phyloP scores from a whole-genome alignment of 2,888 invertebrate genomes.

The Creontiades dilutus region DNA sequence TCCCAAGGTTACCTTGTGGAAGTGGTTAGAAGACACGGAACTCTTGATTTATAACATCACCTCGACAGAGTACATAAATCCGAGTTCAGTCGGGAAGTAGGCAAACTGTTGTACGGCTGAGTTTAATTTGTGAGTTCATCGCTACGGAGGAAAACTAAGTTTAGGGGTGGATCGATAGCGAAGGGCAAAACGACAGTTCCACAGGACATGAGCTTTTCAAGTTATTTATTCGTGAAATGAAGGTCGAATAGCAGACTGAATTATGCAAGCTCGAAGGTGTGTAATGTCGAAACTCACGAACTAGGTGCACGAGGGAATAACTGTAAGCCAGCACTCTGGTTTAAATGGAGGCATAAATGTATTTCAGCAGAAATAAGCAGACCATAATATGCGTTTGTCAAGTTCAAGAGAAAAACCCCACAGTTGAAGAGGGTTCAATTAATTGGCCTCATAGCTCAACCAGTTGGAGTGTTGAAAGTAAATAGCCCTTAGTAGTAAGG shows the following conservation, averaged over 20 bases:
- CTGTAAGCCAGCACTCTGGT: too few relatives aligned
- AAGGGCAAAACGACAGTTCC: background rate
- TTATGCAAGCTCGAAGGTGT: background rate
- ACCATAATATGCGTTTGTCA: too few relatives aligned
- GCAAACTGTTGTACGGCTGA: background rate
- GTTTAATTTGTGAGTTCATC: slow-evolving; percentile 4
- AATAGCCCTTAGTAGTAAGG: too few relatives aligned
- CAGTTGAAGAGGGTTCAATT: too few relatives aligned
- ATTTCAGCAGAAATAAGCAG: too few relatives aligned
- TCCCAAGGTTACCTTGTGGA: slow-evolving; percentile 46
- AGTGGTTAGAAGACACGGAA: slow-evolving; percentile 40
- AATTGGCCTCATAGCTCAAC: too few relatives aligned
- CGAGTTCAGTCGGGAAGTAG: background rate
- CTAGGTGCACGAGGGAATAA: background rate
- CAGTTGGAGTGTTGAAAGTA: too few relatives aligned
- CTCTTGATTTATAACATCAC: slow-evolving; percentile 41
- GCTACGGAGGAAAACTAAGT: background rate
- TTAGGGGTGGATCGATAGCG: background rate
- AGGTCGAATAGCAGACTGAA: background rate
- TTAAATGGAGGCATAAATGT: too few relatives aligned
- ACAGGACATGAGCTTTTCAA: background rate
- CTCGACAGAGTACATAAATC: background rate
- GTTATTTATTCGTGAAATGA: background rate
- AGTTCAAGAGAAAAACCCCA: too few relatives aligned
- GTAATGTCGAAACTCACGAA: background rate